phyloP scores from a whole-genome alignment of 2,888 invertebrate species.

The Leuctra nigra region DNA sequence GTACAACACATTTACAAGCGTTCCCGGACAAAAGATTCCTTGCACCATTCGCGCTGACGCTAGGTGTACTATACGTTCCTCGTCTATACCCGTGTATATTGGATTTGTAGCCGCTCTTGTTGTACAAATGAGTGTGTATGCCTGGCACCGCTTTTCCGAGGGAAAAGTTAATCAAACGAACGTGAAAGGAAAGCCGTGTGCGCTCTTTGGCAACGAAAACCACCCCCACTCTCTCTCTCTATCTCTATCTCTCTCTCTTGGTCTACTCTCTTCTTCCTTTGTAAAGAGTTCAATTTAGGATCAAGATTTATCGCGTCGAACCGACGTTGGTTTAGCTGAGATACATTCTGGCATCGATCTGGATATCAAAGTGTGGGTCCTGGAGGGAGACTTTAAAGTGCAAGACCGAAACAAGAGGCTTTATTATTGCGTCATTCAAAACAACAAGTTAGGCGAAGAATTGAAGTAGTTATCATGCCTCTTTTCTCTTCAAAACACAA shows the following conservation, averaged over 20 bases:
- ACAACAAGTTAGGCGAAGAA: no score
- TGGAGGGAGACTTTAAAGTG: no score
- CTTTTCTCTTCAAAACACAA: no score
- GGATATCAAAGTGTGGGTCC: no score
- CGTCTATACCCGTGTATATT: constrained; percentile 25
- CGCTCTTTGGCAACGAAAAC: background rate
- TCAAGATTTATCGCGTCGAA: constrained; percentile 15
- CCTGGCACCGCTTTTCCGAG: constrained; percentile 8
- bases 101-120: constrained; percentile 45
- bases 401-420: no score
- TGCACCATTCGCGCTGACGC: background rate
- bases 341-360: background rate
- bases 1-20: constrained; percentile 28
- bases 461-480: no score
- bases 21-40: constrained; percentile 22
- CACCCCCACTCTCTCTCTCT: constrained; percentile 1
- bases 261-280: constrained; percentile 7
- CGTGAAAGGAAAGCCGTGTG: constrained; percentile 22
- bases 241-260: background rate
- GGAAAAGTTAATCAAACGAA: constrained; percentile 41
- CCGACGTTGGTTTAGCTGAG: background rate
- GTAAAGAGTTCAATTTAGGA: constrained; percentile 25
- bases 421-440: no score
- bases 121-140: constrained; percentile 43
- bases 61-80: no score